Evolutionary conservation across 1,140 invertebrate species (phyloP), one percentile per base, ranked within the genome.

Genomic region (Apocrypta bakeri): DNA sequence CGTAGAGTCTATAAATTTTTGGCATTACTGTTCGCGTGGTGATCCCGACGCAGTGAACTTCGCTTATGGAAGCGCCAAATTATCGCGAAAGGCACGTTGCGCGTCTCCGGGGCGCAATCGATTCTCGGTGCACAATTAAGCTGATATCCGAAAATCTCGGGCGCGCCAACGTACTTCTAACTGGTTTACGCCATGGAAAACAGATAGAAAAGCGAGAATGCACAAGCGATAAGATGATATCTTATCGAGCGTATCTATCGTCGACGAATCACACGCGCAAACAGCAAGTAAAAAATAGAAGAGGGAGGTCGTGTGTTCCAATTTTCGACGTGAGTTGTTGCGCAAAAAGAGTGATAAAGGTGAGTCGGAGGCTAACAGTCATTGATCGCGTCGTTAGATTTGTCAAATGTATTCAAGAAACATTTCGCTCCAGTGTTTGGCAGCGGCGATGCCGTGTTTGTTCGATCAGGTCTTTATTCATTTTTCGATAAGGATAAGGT

Each of bases 241-340:
- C 82, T 83, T 83, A 83, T 83, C 82, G 48, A 14, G 48, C 25
- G 37, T 48, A 37, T 78, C 40, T 83, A 83, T 83, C 42, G n/a
- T 14, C 25, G 31, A 37, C n/a, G 40, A 80, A 72, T 80, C 31
- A n/a, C 12, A 72, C 3, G 2, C 29, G 31, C 66, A 73, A 81
- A 74, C 56, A 27, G 27, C 9, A 3, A 27, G 2, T 17, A 27
- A 33, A 29, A 74, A 63, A 72, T 40, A 78, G 11, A 48, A 61
- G 24, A 21, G 24, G 12, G 29, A 33, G 24, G n/a, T 21, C 1
- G 66, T 14, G 71, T 40, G 42, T 33, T 77, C 29, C 8, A 82
- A 63, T 82, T 71, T 77, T 21, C 24, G 48, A 63, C 63, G n/a
- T 76, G 4, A 9, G 31, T 82, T 73, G n/a, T 73, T 82, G 75